Conservation (phyloP, 2,888 invertebrate genomes). For the Dicyrtomina minuta region DNA sequence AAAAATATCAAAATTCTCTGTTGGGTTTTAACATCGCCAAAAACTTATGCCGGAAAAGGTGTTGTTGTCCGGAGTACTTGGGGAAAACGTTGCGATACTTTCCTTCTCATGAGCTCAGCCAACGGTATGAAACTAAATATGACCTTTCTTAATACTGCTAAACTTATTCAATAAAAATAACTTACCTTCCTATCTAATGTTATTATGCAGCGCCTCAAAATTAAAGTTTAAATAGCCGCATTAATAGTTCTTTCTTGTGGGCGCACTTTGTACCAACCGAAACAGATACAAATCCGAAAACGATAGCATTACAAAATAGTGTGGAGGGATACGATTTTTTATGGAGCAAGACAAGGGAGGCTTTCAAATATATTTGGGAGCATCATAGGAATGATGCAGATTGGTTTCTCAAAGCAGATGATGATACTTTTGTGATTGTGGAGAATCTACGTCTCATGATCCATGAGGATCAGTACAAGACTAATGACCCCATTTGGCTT, state of each 20-base stretch:
- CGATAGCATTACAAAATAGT: conserved; percentile 75
- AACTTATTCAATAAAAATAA: no score
- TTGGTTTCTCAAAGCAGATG: conserved; percentile 98
- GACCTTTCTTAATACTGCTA: no score
- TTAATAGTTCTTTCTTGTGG: no score
- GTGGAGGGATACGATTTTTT: conserved; percentile 84
- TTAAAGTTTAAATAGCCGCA: no score
- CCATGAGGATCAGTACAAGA: conserved; percentile 69
- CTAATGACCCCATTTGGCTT: conserved; percentile 78
- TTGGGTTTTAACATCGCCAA: conserved; percentile 95
- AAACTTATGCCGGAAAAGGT: conserved; percentile 84
- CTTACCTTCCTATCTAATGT: no score
- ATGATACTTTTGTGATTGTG: conserved; percentile 74
- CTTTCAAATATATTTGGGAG: conserved; percentile 83
- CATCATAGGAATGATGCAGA: conserved; percentile 82
- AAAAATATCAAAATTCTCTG: conserved; percentile 59
- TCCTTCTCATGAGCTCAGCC: conserved; percentile 81
- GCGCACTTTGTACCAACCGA: no score
- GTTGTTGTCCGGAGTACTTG: conserved; percentile 91
- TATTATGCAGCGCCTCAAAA: no score
- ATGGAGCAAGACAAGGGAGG: conserved; percentile 96
- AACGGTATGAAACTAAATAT: no score
- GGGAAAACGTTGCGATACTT: conserved; percentile 86
- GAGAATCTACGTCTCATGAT: conserved; percentile 95
- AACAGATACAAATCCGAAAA: conserved; percentile 73